Evolutionary conservation across 2,113 vertebrate species (phyloP).

Genomic region (Anser brachyrhynchus): DNA sequence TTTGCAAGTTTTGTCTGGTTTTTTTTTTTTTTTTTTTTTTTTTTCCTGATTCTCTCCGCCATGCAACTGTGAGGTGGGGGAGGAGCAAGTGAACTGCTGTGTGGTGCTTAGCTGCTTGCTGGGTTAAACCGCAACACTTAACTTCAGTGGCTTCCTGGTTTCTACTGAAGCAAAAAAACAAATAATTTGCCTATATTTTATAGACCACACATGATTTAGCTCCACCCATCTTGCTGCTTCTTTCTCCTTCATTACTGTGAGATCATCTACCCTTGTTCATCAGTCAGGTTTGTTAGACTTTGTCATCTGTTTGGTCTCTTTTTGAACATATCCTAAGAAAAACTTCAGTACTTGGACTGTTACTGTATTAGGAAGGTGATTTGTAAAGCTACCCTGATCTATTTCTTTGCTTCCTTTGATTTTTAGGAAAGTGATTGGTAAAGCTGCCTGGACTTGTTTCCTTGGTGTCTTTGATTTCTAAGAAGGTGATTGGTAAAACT

Average conservation of each 20-base stretch:
- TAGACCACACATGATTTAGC: neutral
- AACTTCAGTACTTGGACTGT: accelerated
- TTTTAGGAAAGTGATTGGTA: neutral
- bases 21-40: no score
- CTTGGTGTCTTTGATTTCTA: neutral
- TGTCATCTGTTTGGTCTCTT: neutral
- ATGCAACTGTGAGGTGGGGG: no score
- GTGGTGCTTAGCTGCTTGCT: no score
- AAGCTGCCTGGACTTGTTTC: neutral
- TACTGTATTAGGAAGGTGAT: neutral
- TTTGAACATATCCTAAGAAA: neutral
- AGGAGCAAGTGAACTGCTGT: no score
- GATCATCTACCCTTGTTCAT: neutral
- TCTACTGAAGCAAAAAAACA: neutral
- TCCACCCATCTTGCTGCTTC: neutral
- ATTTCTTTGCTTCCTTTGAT: neutral
- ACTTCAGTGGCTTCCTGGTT: neutral
- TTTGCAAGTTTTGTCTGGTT: no score
- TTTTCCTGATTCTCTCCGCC: no score
- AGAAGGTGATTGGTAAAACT: neutral
- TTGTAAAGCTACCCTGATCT: neutral
- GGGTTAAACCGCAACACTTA: neutral
- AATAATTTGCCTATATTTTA: neutral
- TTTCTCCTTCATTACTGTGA: neutral
- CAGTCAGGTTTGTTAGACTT: neutral